phyloP scores from a whole-genome alignment of 1,140 invertebrate genomes.

The Camponotus floridanus region DNA sequence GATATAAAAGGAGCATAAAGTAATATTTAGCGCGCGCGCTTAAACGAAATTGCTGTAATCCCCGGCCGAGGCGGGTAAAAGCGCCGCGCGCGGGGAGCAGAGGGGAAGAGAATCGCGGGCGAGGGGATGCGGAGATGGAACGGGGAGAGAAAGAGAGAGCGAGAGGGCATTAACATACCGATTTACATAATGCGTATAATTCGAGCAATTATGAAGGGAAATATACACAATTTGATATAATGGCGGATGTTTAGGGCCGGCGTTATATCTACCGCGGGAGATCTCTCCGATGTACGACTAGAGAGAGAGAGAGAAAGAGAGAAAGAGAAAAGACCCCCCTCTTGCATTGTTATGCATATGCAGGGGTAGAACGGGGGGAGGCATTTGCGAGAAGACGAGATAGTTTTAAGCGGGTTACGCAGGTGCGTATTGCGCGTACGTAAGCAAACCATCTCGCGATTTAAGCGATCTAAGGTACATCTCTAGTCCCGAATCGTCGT shows the following conservation, averaged over 20 bases:
- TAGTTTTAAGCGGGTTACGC: conserved; percentile 36
- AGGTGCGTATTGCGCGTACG: conserved; percentile 34
- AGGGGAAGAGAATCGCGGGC: conserved; percentile 36
- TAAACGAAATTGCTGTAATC: conserved; percentile 85
- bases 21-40: conserved; percentile 83
- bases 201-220: conserved; percentile 86
- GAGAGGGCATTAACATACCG: conserved; percentile 83
- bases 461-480: conserved; percentile 5
- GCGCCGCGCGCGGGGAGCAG: conserved; percentile 19
- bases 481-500: background rate
- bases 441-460: background rate
- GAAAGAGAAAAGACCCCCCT: background rate
- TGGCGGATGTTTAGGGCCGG: conserved; percentile 82
- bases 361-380: background rate
- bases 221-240: conserved; percentile 87
- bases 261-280: conserved; percentile 78
- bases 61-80: conserved; percentile 58
- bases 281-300: conserved; percentile 74
- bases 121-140: conserved; percentile 1
- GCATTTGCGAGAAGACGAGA: conserved; percentile 35
- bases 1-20: conserved; percentile 80
- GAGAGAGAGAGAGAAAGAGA: conserved; percentile 41
- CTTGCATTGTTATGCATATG: conserved; percentile 12
- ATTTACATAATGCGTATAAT: conserved; percentile 87
- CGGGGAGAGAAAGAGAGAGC: conserved; percentile 1